Evolutionary conservation across 1,140 invertebrate species (phyloP).

Genomic region (Harlomillsia oculata): DNA sequence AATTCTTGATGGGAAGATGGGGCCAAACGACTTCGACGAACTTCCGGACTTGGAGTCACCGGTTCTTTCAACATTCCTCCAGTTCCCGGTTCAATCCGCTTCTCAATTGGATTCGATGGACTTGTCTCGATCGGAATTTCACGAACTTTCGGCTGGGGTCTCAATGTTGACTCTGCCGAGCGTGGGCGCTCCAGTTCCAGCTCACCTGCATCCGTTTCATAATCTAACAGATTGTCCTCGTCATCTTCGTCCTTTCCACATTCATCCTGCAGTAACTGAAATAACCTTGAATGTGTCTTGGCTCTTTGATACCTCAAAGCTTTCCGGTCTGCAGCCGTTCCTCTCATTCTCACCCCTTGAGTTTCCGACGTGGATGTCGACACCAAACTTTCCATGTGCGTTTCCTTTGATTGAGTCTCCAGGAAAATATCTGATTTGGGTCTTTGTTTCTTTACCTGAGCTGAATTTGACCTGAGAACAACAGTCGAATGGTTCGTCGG

Average conservation of each 20-base stretch:
- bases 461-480: neutral
- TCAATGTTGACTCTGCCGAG: neutral
- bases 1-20: conserved; percentile 27
- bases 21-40: conserved; percentile 11
- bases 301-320: conserved; percentile 54
- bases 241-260: conserved; percentile 40
- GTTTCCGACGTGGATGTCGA: neutral
- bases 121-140: conserved; percentile 11
- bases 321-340: conserved; percentile 38
- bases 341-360: conserved; percentile 8
- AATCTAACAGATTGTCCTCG: conserved; percentile 35
- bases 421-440: conserved; percentile 21
- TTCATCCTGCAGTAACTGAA: conserved; percentile 55
- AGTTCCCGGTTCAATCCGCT: neutral
- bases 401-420: conserved; percentile 1
- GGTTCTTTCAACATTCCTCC: neutral
- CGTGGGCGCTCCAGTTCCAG: neutral
- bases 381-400: neutral
- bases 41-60: neutral
- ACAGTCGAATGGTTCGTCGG: no score
- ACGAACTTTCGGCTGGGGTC: no score
- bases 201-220: neutral
- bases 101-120: no score
- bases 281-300: conserved; percentile 60
- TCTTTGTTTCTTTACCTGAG: conserved; percentile 8